Conservation (phyloP, 2,888 invertebrate species). For the Chesias legatella region DNA sequence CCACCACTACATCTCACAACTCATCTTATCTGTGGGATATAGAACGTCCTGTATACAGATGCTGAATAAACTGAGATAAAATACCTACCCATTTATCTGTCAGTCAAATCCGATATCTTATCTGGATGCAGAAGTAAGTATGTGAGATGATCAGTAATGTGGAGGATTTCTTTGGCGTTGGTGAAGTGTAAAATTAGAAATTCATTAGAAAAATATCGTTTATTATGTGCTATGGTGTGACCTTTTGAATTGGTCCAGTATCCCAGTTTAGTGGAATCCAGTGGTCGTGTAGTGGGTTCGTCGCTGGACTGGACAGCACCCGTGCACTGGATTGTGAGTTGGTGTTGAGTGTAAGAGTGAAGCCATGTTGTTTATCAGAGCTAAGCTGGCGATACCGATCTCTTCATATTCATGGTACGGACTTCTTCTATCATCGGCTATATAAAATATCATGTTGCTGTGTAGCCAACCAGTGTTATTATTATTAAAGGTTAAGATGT, state of each 20-base stretch:
- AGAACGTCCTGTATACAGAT: slow-evolving; percentile 6
- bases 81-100: slow-evolving; percentile 1
- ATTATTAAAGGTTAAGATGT: too few relatives aligned
- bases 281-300: too few relatives aligned
- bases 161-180: too few relatives aligned
- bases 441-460: too few relatives aligned
- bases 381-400: slow-evolving; percentile 47
- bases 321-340: not conserved
- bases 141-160: not conserved
- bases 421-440: too few relatives aligned
- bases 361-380: slow-evolving; percentile 40
- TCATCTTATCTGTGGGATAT: slow-evolving; percentile 7
- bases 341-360: slow-evolving; percentile 16
- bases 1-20: slow-evolving; percentile 4
- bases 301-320: too few relatives aligned
- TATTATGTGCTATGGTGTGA: too few relatives aligned
- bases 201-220: too few relatives aligned
- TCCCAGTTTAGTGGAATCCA: too few relatives aligned
- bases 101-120: slow-evolving; percentile 6
- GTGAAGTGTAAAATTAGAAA: too few relatives aligned
- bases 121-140: not conserved
- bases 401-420: slow-evolving; percentile 50
- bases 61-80: slow-evolving; percentile 3
- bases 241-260: too few relatives aligned
- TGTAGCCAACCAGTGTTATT: too few relatives aligned